phyloP scores from a whole-genome alignment of 2,797 vertebrate genomes.

The Galago senegalensis region DNA sequence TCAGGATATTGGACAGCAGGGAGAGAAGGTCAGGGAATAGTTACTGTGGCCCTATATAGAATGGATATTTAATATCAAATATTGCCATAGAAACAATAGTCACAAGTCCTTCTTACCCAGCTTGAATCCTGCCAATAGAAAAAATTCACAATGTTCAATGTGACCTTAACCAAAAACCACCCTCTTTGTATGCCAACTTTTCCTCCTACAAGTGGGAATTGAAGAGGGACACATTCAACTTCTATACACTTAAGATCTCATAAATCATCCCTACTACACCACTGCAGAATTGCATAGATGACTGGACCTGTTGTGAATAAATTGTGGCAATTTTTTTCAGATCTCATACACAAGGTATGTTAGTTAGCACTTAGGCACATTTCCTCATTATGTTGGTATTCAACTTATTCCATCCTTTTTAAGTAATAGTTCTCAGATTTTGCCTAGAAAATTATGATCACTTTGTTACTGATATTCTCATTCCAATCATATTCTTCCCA shows the following conservation, averaged over 20 bases:
- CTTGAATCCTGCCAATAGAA: not conserved
- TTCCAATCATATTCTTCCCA: not conserved
- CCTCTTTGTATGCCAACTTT: not conserved
- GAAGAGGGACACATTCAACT: not conserved
- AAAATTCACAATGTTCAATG: not conserved
- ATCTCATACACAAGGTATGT: not conserved
- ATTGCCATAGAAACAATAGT: constrained; percentile 22
- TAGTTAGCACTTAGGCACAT: not conserved
- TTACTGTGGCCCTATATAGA: not conserved
- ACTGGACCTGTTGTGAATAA: not conserved
- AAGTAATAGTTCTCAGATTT: not conserved
- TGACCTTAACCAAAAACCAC: not conserved
- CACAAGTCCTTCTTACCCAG: not conserved
- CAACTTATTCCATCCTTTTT: not conserved
- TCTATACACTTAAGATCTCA: not conserved
- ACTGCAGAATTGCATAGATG: not conserved
- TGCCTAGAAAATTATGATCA: not conserved
- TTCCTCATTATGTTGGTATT: not conserved
- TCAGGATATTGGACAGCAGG: not conserved
- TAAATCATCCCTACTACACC: not conserved
- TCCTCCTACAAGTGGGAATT: not conserved
- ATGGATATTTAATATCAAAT: not conserved
- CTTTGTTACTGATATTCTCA: not conserved
- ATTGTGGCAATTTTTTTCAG: not conserved
- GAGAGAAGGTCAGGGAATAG: not conserved